Percentiles rank a stretch among this genome's conserved stretches.
Evolutionary conservation across 2,888 invertebrate genomes (phyloP).

Genomic region (Phymatocera aterrima): DNA sequence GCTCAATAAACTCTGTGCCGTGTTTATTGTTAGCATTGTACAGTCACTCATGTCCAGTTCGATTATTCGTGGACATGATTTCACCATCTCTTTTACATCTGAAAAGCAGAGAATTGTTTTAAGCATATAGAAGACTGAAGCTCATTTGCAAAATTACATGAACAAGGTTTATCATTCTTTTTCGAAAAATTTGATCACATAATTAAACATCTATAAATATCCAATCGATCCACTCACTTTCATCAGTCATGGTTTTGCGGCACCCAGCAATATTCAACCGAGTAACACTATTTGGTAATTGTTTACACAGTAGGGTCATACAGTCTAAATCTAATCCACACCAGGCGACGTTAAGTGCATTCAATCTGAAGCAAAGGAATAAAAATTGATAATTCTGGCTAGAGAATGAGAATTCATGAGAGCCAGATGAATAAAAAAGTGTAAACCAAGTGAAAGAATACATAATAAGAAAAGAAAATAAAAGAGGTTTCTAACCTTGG

Average conservation of each 20-base stretch:
- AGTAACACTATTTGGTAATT: slow-evolving; percentile 81
- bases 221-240: slow-evolving; percentile 78
- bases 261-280: slow-evolving; percentile 91
- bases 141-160: too few relatives aligned
- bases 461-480: slow-evolving; percentile 59
- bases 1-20: slow-evolving; percentile 78
- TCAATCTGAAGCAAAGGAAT: slow-evolving; percentile 77
- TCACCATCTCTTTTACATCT: slow-evolving; percentile 83
- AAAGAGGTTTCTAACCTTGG: slow-evolving; percentile 68
- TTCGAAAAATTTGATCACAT: too few relatives aligned
- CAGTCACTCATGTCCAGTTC: slow-evolving; percentile 95
- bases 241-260: slow-evolving; percentile 84
- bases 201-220: too few relatives aligned
- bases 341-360: slow-evolving; percentile 90
- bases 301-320: slow-evolving; percentile 79
- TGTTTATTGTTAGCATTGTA: slow-evolving; percentile 80
- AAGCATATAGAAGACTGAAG: neutral
- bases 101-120: slow-evolving; percentile 61
- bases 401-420: slow-evolving; percentile 19
- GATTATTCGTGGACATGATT: slow-evolving; percentile 83
- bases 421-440: slow-evolving; percentile 41
- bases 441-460: slow-evolving; percentile 12
- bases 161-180: too few relatives aligned
- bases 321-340: slow-evolving; percentile 80
- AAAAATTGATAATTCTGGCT: slow-evolving; percentile 7